These are phyloP conservation scores for Flexamia atlantica DNA, from an alignment of 2,888 invertebrate genomes.

Conservation along the genomic window DNA sequence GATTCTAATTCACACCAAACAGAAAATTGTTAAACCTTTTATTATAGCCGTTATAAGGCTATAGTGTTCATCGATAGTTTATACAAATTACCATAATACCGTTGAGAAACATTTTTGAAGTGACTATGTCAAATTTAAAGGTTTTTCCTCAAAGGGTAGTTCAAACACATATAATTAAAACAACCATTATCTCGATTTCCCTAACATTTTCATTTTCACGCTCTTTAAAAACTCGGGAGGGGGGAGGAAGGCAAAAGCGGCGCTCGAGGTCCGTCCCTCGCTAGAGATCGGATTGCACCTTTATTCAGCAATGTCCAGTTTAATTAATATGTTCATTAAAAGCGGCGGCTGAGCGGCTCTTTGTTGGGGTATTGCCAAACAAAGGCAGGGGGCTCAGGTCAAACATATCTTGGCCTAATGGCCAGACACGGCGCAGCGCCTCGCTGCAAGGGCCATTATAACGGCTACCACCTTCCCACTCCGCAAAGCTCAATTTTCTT, in stretches of 20 bases:
- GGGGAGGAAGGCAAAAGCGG: conserved; percentile 4
- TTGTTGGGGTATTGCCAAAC: conserved; percentile 39
- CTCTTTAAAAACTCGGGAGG: neutral
- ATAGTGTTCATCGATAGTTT: no score
- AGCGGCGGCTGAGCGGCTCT: conserved; percentile 34
- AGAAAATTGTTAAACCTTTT: no score
- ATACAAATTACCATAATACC: no score
- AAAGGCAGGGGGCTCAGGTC: conserved; percentile 27
- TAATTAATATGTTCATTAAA: conserved; percentile 58
- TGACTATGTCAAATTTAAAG: no score
- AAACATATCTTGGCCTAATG: conserved; percentile 40
- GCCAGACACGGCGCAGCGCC: neutral
- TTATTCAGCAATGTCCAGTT: conserved; percentile 45
- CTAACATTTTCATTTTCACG: conserved; percentile 24
- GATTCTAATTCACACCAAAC: no score
- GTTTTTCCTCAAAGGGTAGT: no score
- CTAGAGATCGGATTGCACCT: conserved; percentile 54
- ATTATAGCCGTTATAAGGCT: no score
- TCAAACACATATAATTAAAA: conserved; percentile 12
- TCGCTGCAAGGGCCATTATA: conserved; percentile 7
- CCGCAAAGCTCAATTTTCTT: neutral
- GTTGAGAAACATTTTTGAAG: no score
- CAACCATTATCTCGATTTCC: conserved; percentile 20
- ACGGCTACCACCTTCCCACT: neutral
- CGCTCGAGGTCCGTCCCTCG: conserved; percentile 15